Evolutionary conservation across 2,797 vertebrate species (phyloP), one percentile per base, ranked within the genome.

Genomic region (Hozukius guyotensis): DNA sequence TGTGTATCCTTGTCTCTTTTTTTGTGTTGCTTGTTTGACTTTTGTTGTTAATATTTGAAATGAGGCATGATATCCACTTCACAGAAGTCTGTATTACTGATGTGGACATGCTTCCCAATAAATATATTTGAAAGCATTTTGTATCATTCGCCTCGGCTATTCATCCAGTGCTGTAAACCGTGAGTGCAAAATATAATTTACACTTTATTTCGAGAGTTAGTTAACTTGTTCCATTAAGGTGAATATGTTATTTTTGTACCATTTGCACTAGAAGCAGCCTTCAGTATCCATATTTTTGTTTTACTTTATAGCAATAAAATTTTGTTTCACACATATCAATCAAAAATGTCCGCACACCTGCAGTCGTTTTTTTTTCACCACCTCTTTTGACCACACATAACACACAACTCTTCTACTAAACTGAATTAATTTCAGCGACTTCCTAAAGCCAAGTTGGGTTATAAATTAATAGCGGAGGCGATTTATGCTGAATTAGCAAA

Each of bases 361-460:
- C 31, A 80, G 32, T 0, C 72, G 9, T 64, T 81, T 70, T 83
- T 72, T 83, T 38, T 76, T 81, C 42, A 31, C 60, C 70, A 29
- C 60, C 46, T 76, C 65, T 9, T 31, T 16, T 36, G 63, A 61
- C 80, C 76, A 31, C 76, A 78, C 8, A 20, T 85, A 82, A 73
- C 76, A 79, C 72, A 75, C 73, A 75, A 80, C 66, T 3, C 31
- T 27, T 27, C 49, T 5, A 46, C 27, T 63, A 12, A 53, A 62
- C 22, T 6, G 10, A 60, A 71, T 66, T 8, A 42, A 80, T 77
- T 18, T 24, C 25, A 34, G 27, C 10, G 4, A 72, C 66, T 69
- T 81, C 62, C 77, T 77, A 5, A 59, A 46, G 67, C 46, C 53
- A 60, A 70, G 53, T 14, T 18, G 22, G 4, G 69, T 46, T 53